A percentile compares a stretch with the other conserved stretches of the same genome.
phyloP scores from a whole-genome alignment of 2,888 invertebrate species.

The Apamea anceps region DNA sequence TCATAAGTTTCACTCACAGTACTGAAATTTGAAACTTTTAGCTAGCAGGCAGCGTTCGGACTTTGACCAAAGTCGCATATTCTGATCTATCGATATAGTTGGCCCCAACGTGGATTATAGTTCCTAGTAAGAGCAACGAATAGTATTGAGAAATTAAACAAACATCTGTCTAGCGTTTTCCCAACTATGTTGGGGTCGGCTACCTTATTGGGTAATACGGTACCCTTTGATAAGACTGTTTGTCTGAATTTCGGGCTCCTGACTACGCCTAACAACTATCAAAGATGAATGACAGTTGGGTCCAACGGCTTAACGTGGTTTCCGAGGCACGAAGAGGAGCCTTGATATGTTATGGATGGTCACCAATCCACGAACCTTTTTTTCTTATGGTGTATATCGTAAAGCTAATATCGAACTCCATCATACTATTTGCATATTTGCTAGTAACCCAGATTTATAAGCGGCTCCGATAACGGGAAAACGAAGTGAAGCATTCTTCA shows the following conservation, averaged over 20 bases:
- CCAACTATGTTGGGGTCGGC: too few relatives aligned
- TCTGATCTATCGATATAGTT: not conserved
- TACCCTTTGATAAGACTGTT: too few relatives aligned
- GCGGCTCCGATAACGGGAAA: not conserved
- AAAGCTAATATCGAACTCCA: not conserved
- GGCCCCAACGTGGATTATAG: not conserved
- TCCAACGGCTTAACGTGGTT: too few relatives aligned
- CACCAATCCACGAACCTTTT: too few relatives aligned
- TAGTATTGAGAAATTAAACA: not conserved
- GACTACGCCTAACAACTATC: too few relatives aligned
- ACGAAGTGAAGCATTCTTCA: constrained; percentile 2
- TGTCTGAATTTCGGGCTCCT: too few relatives aligned
- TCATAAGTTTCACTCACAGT: not conserved
- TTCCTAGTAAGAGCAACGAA: not conserved
- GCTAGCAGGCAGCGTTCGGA: not conserved
- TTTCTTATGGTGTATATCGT: not conserved
- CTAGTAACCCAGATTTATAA: constrained; percentile 26
- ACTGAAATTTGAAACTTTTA: not conserved
- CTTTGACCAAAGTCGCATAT: not conserved
- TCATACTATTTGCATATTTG: not conserved
- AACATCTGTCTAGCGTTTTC: too few relatives aligned
- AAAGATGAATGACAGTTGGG: too few relatives aligned
- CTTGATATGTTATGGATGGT: too few relatives aligned
- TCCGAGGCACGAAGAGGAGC: too few relatives aligned
- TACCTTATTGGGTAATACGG: too few relatives aligned